A percentile compares a stretch with the other conserved stretches of the same genome.
Conservation (phyloP, 2,888 invertebrate genomes). For the Andricus quercusramuli region DNA sequence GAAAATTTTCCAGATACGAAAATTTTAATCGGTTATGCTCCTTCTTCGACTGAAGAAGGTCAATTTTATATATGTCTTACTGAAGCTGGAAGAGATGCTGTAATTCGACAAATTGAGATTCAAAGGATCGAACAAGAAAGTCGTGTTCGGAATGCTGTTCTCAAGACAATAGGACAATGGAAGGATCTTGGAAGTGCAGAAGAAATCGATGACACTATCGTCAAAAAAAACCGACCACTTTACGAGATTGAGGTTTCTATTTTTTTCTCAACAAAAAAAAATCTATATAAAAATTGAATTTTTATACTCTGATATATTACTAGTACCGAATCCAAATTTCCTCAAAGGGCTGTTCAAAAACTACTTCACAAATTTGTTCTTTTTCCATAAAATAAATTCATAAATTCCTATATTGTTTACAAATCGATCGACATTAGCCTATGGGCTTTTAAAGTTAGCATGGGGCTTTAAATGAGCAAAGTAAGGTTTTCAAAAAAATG, state of each 20-base stretch:
- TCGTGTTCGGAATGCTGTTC: constrained; percentile 79
- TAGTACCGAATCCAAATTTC: too few relatives aligned
- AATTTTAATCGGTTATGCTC: constrained; percentile 84
- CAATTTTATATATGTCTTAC: constrained; percentile 86
- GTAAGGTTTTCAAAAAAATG: too few relatives aligned
- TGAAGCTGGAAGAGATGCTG: constrained; percentile 80
- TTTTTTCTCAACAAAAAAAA: not conserved
- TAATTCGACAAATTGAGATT: constrained; percentile 72
- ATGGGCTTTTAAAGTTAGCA: too few relatives aligned
- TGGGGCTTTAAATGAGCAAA: too few relatives aligned
- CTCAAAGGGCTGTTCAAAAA: too few relatives aligned
- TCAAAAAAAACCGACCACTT: constrained; percentile 81
- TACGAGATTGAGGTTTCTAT: constrained; percentile 85
- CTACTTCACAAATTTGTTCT: too few relatives aligned
- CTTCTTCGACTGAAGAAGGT: constrained; percentile 83
- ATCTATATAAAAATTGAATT: not conserved
- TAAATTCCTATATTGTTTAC: too few relatives aligned
- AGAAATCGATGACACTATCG: constrained; percentile 82
- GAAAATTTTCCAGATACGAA: constrained; percentile 69
- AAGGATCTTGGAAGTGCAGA: constrained; percentile 83
- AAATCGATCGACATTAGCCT: too few relatives aligned
- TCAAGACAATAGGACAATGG: constrained; percentile 82
- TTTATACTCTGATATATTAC: not conserved
- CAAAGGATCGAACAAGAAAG: constrained; percentile 65
- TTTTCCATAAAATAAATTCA: too few relatives aligned